phyloP scores from a whole-genome alignment of 2,888 invertebrate species.

The Erebia palarica region DNA sequence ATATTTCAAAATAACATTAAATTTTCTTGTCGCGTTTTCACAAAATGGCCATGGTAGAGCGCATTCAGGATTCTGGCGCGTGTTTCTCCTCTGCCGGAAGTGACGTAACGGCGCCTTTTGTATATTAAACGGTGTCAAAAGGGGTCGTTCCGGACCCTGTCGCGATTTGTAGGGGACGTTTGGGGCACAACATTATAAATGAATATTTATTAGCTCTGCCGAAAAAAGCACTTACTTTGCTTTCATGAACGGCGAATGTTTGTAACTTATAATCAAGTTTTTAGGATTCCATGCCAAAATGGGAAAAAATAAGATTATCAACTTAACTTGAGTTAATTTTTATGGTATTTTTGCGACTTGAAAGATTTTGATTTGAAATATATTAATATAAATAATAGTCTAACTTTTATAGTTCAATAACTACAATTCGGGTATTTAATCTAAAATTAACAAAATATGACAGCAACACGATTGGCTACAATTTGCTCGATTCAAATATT shows the following conservation, averaged over 20 bases:
- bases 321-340: no score
- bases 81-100: constrained; percentile 24
- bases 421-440: no score
- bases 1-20: constrained; percentile 4
- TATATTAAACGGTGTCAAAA: constrained; percentile 32
- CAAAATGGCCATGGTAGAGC: not conserved
- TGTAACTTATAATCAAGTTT: no score
- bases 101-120: constrained; percentile 33
- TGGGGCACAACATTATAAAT: constrained; percentile 28
- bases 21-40: constrained; percentile 8
- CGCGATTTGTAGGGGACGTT: constrained; percentile 25
- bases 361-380: no score
- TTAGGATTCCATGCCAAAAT: no score
- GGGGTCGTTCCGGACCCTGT: constrained; percentile 10
- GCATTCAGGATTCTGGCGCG: constrained; percentile 8
- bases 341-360: no score
- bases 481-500: no score
- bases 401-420: no score
- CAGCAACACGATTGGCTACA: no score
- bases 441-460: no score
- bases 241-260: not conserved
- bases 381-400: no score
- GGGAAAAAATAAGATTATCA: no score
- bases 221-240: not conserved
- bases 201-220: constrained; percentile 27